These are phyloP conservation scores for Lutjanus argentimaculatus DNA, from an alignment of 2,797 vertebrate genomes.

Conservation along the genomic window DNA sequence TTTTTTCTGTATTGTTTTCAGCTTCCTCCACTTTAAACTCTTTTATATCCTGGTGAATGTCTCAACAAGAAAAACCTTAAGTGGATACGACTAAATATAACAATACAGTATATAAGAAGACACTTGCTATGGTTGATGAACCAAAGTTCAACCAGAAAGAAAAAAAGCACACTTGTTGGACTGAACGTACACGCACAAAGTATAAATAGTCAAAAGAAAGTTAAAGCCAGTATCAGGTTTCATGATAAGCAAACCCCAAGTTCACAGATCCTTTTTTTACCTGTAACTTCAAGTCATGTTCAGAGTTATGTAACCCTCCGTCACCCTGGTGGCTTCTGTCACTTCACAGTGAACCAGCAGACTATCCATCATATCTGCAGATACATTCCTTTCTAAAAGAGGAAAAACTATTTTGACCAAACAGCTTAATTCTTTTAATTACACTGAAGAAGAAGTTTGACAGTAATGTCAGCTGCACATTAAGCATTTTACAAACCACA, in stretches of 20 bases:
- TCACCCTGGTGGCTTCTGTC: conserved; percentile 14
- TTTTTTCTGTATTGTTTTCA: too few relatives aligned
- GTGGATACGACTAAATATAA: background rate
- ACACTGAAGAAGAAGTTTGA: background rate
- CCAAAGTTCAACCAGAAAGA: background rate
- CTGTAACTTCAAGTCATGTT: background rate
- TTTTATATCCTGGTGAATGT: too few relatives aligned
- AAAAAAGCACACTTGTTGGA: background rate
- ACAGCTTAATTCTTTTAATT: background rate
- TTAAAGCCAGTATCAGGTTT: conserved; percentile 15
- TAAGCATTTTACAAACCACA: background rate
- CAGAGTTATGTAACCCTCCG: conserved; percentile 14
- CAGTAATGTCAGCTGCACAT: too few relatives aligned
- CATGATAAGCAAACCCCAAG: background rate
- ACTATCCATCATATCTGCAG: conserved; percentile 21
- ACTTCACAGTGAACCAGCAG: background rate
- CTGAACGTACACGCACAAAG: background rate
- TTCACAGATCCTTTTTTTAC: conserved; percentile 17
- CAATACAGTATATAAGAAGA: background rate
- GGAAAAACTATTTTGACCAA: background rate
- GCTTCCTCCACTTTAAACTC: too few relatives aligned
- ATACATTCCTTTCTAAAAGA: background rate
- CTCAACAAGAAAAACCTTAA: background rate
- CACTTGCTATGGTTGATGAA: background rate
- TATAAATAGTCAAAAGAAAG: conserved; percentile 8